A percentile compares a stretch with the other conserved stretches of the same genome.
Evolutionary conservation across 2,888 invertebrate species (phyloP).

Genomic region (Noctua janthina): DNA sequence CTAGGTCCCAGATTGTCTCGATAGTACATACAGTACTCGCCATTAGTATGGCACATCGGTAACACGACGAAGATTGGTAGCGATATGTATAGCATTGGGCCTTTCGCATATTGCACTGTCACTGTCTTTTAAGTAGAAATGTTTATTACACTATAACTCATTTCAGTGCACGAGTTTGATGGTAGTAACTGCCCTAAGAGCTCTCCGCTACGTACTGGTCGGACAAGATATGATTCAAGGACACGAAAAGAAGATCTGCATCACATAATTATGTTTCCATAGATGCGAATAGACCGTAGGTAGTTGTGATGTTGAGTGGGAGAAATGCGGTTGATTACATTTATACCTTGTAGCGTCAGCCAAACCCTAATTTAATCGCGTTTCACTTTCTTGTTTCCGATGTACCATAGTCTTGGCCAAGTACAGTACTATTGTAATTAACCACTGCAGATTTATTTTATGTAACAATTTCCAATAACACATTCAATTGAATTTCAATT

Average conservation of each 20-base stretch:
- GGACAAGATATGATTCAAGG: not conserved
- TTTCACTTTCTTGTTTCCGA: constrained; percentile 40
- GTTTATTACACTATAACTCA: constrained; percentile 3
- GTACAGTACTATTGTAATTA: constrained; percentile 41
- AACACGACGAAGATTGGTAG: constrained; percentile 22
- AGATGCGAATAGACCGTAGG: not conserved
- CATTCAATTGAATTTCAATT: constrained; percentile 70
- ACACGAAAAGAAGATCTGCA: not conserved
- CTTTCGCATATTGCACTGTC: not conserved
- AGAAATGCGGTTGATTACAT: constrained; percentile 16
- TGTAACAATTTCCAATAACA: constrained; percentile 57
- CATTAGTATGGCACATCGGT: constrained; percentile 53
- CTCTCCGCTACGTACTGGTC: not conserved
- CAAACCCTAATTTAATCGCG: not conserved
- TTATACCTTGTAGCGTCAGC: not conserved
- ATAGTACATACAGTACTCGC: constrained; percentile 53
- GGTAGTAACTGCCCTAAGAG: not conserved
- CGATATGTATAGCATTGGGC: constrained; percentile 16
- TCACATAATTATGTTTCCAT: constrained; percentile 1
- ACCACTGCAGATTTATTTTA: constrained; percentile 51
- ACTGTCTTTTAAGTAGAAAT: constrained; percentile 9
- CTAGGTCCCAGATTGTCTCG: constrained; percentile 32
- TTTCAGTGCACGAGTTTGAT: not conserved
- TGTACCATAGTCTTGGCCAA: constrained; percentile 58
- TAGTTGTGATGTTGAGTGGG: not conserved